Percentiles rank a stretch among this genome's conserved stretches.
Evolutionary conservation across 2,797 vertebrate genomes (phyloP).

Genomic region (Sebastes oblongus): DNA sequence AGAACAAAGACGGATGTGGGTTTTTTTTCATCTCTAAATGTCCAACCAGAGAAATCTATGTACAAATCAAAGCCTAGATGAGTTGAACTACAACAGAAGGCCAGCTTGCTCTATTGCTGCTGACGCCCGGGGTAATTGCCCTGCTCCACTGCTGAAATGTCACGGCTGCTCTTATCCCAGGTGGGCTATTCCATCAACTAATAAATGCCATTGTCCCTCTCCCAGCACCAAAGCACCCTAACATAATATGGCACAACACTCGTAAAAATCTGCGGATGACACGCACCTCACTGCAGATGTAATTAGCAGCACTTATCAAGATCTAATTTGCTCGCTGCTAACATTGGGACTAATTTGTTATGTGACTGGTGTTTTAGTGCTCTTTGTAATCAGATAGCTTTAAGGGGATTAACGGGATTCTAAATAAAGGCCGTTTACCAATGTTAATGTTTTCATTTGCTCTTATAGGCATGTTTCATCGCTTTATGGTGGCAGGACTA

Average conservation of each 20-base stretch:
- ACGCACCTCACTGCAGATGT: conserved; percentile 56
- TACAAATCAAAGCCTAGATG: conserved; percentile 62
- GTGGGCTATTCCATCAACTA: conserved; percentile 73
- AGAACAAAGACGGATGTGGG: neutral
- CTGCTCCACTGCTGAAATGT: conserved; percentile 74
- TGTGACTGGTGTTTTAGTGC: conserved; percentile 39
- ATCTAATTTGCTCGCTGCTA: conserved; percentile 51
- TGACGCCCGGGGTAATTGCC: conserved; percentile 74
- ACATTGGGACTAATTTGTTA: conserved; percentile 50
- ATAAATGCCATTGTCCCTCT: conserved; percentile 71
- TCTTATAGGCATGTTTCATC: neutral
- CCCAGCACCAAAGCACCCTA: conserved; percentile 42
- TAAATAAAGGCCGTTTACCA: conserved; percentile 29
- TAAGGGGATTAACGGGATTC: conserved; percentile 32
- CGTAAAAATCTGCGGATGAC: conserved; percentile 58
- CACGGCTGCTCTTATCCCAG: conserved; percentile 73
- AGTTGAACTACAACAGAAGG: conserved; percentile 57
- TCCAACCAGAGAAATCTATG: conserved; percentile 44
- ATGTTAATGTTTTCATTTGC: conserved; percentile 20
- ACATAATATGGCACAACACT: conserved; percentile 51
- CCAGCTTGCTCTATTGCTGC: conserved; percentile 53
- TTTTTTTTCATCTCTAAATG: conserved; percentile 16
- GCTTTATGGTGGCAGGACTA: neutral
- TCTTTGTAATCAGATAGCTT: conserved; percentile 52
- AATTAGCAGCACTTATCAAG: conserved; percentile 69